A percentile compares a stretch with the other conserved stretches of the same genome.
Evolutionary conservation across 2,113 vertebrate species (phyloP).

Genomic region (Otocyon megalotis): DNA sequence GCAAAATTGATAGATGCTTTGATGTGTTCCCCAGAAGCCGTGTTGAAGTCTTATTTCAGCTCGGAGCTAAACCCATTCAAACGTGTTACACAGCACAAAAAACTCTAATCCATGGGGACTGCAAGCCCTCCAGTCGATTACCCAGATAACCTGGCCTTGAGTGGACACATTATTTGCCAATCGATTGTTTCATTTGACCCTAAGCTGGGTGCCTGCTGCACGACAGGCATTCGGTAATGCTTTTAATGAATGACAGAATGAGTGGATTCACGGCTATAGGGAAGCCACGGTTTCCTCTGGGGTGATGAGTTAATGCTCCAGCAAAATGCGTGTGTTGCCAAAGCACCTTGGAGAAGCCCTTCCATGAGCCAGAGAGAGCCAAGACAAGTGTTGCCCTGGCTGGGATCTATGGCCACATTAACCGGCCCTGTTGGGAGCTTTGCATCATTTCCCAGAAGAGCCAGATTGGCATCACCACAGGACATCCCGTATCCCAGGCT

Average conservation of each 20-base stretch:
- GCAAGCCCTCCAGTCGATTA: neutral
- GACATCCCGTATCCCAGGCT: neutral
- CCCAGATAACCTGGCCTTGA: neutral
- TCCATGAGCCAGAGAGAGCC: neutral
- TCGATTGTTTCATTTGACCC: neutral
- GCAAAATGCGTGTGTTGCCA: neutral
- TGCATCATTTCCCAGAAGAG: neutral
- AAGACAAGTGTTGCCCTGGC: neutral
- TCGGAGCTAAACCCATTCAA: neutral
- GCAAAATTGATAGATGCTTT: neutral
- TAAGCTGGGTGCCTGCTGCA: neutral
- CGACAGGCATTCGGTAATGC: neutral
- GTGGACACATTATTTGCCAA: neutral
- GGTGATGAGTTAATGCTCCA: fast-evolving
- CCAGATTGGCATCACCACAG: neutral
- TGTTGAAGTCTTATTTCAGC: neutral
- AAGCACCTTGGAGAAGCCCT: neutral
- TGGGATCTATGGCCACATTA: fast-evolving
- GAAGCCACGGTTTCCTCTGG: fast-evolving
- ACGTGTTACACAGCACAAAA: neutral
- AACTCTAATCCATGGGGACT: neutral
- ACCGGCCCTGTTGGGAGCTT: neutral
- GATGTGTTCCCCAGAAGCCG: neutral
- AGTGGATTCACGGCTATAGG: neutral
- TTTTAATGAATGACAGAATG: neutral